Percentiles rank a stretch among this genome's conserved stretches.
These are phyloP conservation scores for Pteruthius melanotis DNA, from an alignment of 2,113 vertebrate species.

Conservation along the genomic window DNA sequence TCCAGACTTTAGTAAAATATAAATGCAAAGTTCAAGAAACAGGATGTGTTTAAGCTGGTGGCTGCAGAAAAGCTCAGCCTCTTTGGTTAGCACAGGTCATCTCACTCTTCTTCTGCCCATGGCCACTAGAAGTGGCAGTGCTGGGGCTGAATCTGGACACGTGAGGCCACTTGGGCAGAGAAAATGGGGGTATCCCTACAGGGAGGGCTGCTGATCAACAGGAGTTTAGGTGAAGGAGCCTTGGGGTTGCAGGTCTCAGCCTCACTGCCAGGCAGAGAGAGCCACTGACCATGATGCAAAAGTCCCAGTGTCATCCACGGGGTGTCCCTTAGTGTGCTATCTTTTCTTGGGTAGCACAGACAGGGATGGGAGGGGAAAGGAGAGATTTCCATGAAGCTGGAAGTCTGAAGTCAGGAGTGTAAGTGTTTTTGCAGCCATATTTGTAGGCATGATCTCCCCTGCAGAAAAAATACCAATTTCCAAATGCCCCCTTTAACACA, in stretches of 20 bases:
- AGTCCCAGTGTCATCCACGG: rapidly evolving
- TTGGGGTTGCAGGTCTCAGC: rapidly evolving
- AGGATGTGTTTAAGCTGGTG: neutral
- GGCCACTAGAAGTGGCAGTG: neutral
- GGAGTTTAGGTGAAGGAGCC: neutral
- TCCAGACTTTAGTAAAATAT: neutral
- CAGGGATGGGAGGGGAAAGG: neutral
- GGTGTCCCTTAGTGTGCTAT: neutral
- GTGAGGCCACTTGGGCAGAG: neutral
- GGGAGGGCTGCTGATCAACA: neutral
- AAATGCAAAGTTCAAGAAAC: neutral
- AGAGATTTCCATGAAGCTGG: neutral
- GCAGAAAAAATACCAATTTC: neutral
- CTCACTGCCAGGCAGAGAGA: neutral
- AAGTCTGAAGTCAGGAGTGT: neutral
- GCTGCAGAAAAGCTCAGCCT: neutral
- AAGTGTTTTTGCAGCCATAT: neutral
- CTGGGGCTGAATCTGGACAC: neutral
- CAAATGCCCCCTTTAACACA: neutral
- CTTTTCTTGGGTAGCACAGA: neutral
- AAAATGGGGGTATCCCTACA: neutral
- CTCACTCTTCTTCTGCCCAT: neutral
- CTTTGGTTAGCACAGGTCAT: neutral
- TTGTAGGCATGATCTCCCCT: rapidly evolving
- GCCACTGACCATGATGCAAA: rapidly evolving